These are phyloP conservation scores for Mustela lutreola DNA, from an alignment of 2,113 vertebrate species.

Conservation along the genomic window DNA sequence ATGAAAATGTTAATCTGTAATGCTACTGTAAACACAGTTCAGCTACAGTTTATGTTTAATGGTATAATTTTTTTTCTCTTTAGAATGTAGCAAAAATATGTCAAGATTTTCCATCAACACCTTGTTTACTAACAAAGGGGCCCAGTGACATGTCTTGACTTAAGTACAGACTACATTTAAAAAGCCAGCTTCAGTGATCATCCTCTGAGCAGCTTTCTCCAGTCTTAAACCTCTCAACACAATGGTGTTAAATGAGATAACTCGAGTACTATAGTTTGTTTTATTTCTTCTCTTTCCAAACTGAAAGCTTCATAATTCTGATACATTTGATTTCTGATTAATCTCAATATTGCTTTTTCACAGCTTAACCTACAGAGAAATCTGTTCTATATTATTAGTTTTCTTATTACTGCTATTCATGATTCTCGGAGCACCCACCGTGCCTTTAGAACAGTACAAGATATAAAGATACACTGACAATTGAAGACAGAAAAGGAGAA, in stretches of 20 bases:
- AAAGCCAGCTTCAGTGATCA: neutral
- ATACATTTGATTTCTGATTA: conserved; percentile 58
- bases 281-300: conserved; percentile 41
- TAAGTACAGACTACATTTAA: neutral
- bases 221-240: neutral
- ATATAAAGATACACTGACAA: neutral
- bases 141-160: neutral
- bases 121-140: neutral
- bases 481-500: conserved; percentile 47
- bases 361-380: conserved; percentile 15
- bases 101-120: conserved; percentile 43
- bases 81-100: neutral
- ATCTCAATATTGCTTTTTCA: conserved; percentile 54
- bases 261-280: neutral
- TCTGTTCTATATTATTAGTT: conserved; percentile 32
- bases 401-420: conserved; percentile 46
- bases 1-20: neutral
- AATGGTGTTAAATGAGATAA: conserved; percentile 18
- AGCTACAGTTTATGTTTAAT: neutral
- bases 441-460: neutral
- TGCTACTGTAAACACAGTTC: neutral
- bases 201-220: neutral
- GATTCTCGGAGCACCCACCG: neutral
- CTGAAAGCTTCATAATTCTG: conserved; percentile 17
- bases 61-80: neutral